Conservation (phyloP, 1,140 invertebrate species). For the Ganaspis sp. region DNA sequence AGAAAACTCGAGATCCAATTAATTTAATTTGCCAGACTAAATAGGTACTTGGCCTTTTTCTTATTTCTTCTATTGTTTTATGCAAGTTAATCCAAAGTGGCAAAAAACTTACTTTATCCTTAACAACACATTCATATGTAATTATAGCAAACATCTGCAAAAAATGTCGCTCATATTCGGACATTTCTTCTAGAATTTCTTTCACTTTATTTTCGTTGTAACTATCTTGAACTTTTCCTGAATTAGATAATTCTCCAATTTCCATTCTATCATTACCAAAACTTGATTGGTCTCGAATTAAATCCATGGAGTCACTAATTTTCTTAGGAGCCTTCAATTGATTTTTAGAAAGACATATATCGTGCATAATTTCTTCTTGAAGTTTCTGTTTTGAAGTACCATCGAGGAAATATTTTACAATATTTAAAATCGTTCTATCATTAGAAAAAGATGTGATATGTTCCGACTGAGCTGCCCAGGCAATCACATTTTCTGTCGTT, state of each 20-base stretch:
- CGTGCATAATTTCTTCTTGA: conserved; percentile 24
- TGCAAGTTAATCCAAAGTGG: conserved; percentile 84
- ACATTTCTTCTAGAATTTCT: conserved; percentile 63
- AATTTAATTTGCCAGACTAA: conserved; percentile 83
- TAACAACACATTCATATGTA: conserved; percentile 90
- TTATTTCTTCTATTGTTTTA: conserved; percentile 78
- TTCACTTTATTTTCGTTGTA: conserved; percentile 37
- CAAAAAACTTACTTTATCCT: conserved; percentile 89
- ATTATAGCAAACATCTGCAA: conserved; percentile 84
- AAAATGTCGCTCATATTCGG: conserved; percentile 78
- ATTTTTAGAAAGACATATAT: background rate
- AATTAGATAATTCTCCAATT: conserved; percentile 51
- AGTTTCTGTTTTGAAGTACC: conserved; percentile 15
- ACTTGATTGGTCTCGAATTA: conserved; percentile 28
- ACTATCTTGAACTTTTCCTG: conserved; percentile 35
- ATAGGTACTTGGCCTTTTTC: conserved; percentile 71
- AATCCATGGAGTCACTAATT: conserved; percentile 35
- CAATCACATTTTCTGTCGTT: conserved; percentile 85
- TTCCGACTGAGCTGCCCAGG: conserved; percentile 81
- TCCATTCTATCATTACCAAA: conserved; percentile 64
- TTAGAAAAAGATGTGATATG: conserved; percentile 82
- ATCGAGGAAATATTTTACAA: conserved; percentile 73
- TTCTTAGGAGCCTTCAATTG: conserved; percentile 13
- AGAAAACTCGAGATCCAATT: conserved; percentile 74
- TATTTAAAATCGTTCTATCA: conserved; percentile 80